Conservation (phyloP, 1,140 invertebrate genomes). For the Lerema accius region DNA sequence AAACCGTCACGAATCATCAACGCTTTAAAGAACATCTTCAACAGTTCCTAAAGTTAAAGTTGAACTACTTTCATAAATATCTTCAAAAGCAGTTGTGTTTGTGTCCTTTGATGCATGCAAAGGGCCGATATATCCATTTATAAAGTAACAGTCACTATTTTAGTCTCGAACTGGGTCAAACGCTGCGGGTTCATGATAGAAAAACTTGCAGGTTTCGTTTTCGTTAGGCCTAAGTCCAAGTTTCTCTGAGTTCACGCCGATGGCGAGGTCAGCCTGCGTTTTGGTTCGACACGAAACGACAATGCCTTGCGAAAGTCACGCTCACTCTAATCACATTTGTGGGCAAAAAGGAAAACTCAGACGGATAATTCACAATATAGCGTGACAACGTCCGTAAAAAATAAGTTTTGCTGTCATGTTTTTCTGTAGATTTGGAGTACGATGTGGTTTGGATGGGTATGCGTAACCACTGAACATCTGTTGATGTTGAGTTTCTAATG, state of each 20-base stretch:
- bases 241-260: conserved; percentile 29
- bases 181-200: conserved; percentile 5
- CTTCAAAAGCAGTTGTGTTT: too few species aligned
- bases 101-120: too few species aligned
- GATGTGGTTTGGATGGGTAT: too few species aligned
- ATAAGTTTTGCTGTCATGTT: not conserved
- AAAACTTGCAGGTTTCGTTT: conserved; percentile 30
- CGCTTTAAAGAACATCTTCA: not conserved
- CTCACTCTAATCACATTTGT: conserved; percentile 60
- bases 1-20: not conserved
- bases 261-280: conserved; percentile 57
- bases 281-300: conserved; percentile 60
- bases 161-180: conserved; percentile 3
- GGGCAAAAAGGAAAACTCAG: conserved; percentile 59
- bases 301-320: conserved; percentile 66
- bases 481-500: too few species aligned
- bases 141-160: too few species aligned
- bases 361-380: conserved; percentile 46
- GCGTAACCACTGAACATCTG: too few species aligned
- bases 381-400: conserved; percentile 38
- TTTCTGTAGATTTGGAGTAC: too few species aligned
- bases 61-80: not conserved
- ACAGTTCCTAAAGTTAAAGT: not conserved
- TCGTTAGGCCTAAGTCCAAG: conserved; percentile 21
- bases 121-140: too few species aligned